Conservation (phyloP, 2,888 invertebrate genomes). For the Cancer borealis region DNA sequence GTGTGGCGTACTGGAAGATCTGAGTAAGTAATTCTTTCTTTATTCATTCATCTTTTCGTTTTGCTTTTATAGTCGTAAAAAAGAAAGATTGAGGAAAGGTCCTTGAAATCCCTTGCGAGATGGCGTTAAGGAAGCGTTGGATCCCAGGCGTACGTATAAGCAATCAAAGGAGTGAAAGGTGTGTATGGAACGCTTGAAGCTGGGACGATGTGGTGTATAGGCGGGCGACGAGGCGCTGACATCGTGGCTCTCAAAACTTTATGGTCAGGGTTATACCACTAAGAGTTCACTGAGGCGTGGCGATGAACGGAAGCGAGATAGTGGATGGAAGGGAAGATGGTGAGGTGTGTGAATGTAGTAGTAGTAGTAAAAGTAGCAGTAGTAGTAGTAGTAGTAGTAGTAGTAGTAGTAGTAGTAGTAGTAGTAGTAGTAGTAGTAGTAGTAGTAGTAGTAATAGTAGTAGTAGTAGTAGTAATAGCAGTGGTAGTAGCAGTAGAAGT, state of each 20-base stretch:
- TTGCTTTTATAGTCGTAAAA: background rate
- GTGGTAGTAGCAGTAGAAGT: background rate
- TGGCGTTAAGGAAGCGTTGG: background rate
- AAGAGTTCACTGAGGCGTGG: background rate
- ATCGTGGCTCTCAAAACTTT: background rate
- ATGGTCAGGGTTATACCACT: background rate
- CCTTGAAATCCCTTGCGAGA: no score
- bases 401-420: constrained; percentile 43
- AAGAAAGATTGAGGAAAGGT: background rate
- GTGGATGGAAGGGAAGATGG: background rate
- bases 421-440: constrained; percentile 38
- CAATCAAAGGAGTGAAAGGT: background rate
- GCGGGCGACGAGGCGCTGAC: background rate
- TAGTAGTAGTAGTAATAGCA: background rate
- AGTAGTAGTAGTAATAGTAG: background rate
- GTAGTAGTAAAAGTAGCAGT: background rate
- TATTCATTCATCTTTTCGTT: background rate
- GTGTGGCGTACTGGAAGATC: background rate
- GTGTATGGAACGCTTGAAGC: background rate
- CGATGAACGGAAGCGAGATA: background rate
- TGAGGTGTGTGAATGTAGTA: background rate
- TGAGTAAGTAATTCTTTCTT: background rate
- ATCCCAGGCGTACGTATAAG: background rate
- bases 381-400: background rate
- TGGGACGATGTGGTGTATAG: background rate